phyloP scores from a whole-genome alignment of 2,888 invertebrate species.

The Euclidia mi region DNA sequence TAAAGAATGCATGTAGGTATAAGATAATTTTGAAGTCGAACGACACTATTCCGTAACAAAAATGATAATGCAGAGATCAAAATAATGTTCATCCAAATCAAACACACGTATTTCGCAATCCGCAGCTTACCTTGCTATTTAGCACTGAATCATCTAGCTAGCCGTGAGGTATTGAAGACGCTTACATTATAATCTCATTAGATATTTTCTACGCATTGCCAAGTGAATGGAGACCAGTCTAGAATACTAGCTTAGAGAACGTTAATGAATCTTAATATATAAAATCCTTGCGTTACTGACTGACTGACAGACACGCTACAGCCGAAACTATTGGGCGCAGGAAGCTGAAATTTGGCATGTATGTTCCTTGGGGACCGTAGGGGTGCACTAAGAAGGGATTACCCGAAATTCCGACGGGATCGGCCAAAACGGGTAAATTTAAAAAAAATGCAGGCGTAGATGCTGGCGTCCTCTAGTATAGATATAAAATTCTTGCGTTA shows the following conservation, averaged over 20 bases:
- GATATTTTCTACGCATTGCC: slow-evolving; percentile 17
- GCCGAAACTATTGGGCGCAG: no score
- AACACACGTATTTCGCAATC: slow-evolving; percentile 35
- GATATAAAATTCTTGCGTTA: no score
- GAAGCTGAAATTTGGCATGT: no score
- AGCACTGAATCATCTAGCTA: slow-evolving; percentile 31
- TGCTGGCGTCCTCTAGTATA: no score
- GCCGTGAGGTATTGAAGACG: slow-evolving; percentile 35
- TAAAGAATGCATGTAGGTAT: neutral
- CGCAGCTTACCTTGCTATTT: slow-evolving; percentile 42
- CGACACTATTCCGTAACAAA: neutral
- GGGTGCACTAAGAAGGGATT: no score
- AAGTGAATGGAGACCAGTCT: slow-evolving; percentile 12
- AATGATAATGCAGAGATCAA: slow-evolving; percentile 23
- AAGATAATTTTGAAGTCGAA: neutral
- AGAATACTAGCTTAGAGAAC: neutral
- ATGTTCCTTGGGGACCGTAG: no score
- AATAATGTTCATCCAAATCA: slow-evolving; percentile 27
- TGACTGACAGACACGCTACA: no score
- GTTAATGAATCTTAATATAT: no score
- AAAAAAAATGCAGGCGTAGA: no score
- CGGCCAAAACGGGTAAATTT: no score
- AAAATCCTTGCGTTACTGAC: no score
- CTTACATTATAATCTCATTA: slow-evolving; percentile 25
- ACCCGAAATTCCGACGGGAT: no score